phyloP scores from a whole-genome alignment of 2,113 vertebrate genomes.

The Brienomyrus longianalis region DNA sequence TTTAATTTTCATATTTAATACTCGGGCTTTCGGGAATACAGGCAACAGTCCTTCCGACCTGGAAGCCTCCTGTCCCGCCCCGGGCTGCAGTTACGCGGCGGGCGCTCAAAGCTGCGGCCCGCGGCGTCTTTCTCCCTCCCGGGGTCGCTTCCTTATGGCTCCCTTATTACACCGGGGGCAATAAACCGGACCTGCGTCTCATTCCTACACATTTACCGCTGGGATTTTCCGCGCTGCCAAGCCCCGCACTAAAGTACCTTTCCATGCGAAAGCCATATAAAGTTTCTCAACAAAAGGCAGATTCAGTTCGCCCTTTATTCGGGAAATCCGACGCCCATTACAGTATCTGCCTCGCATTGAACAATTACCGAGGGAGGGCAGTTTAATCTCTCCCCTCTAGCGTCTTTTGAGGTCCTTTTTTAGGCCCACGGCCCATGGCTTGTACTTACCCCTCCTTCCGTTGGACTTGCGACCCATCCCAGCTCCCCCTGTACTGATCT shows the following conservation, averaged over 20 bases:
- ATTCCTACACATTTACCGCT: constrained; percentile 49
- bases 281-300: constrained; percentile 85
- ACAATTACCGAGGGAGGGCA: constrained; percentile 57
- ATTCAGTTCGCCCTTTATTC: constrained; percentile 74
- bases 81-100: neutral
- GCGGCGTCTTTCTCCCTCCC: constrained; percentile 34
- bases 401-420: constrained; percentile 22
- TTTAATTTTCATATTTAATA: neutral
- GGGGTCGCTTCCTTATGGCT: constrained; percentile 49
- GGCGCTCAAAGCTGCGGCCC: neutral
- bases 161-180: constrained; percentile 40
- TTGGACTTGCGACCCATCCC: constrained; percentile 91
- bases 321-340: constrained; percentile 78
- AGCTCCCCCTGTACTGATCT: constrained; percentile 91
- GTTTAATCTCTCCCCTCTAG: constrained; percentile 43
- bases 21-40: neutral
- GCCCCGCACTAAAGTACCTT: constrained; percentile 62
- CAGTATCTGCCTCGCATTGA: constrained; percentile 75
- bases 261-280: constrained; percentile 79
- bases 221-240: constrained; percentile 63
- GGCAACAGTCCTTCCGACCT: neutral
- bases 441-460: constrained; percentile 96
- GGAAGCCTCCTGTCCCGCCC: neutral
- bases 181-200: constrained; percentile 41
- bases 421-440: constrained; percentile 8